These are phyloP conservation scores for Drosophila pegasa DNA, from an alignment of 2,888 invertebrate genomes.

Conservation along the genomic window DNA sequence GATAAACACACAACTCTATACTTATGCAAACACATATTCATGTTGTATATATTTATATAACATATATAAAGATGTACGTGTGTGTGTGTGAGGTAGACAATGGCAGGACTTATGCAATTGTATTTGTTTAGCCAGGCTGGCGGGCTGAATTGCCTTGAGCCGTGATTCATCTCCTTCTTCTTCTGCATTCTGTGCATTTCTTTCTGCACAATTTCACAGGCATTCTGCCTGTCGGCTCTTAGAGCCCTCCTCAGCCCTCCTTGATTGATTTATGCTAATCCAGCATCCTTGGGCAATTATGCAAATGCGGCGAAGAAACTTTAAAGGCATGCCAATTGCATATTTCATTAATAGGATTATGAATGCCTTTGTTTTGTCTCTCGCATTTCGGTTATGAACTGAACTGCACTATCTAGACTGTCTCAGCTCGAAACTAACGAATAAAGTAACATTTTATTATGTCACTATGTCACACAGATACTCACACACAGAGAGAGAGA, in stretches of 20 bases:
- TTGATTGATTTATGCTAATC: slow-evolving; percentile 75
- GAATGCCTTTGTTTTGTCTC: slow-evolving; percentile 11
- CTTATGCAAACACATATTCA: slow-evolving; percentile 5
- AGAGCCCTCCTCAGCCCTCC: background rate
- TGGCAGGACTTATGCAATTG: slow-evolving; percentile 73
- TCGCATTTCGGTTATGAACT: slow-evolving; percentile 11
- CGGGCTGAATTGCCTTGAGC: slow-evolving; percentile 30
- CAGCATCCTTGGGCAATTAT: slow-evolving; percentile 60
- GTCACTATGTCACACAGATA: slow-evolving; percentile 72
- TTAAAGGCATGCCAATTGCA: slow-evolving; percentile 46
- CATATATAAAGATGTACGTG: background rate
- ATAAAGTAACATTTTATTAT: slow-evolving; percentile 76
- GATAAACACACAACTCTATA: slow-evolving; percentile 70
- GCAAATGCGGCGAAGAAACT: slow-evolving; percentile 44
- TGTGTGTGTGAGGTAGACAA: slow-evolving; percentile 26
- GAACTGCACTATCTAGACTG: slow-evolving; percentile 7
- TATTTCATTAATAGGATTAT: slow-evolving; percentile 49
- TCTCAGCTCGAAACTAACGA: slow-evolving; percentile 30
- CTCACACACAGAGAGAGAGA: slow-evolving; percentile 2
- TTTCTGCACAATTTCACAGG: slow-evolving; percentile 43
- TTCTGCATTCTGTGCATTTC: slow-evolving; percentile 11
- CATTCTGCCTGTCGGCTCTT: slow-evolving; percentile 30
- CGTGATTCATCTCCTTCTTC: slow-evolving; percentile 3
- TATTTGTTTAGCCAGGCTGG: slow-evolving; percentile 65
- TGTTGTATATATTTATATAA: background rate